phyloP scores from a whole-genome alignment of 2,113 vertebrate species.

The Chitala chitala region DNA sequence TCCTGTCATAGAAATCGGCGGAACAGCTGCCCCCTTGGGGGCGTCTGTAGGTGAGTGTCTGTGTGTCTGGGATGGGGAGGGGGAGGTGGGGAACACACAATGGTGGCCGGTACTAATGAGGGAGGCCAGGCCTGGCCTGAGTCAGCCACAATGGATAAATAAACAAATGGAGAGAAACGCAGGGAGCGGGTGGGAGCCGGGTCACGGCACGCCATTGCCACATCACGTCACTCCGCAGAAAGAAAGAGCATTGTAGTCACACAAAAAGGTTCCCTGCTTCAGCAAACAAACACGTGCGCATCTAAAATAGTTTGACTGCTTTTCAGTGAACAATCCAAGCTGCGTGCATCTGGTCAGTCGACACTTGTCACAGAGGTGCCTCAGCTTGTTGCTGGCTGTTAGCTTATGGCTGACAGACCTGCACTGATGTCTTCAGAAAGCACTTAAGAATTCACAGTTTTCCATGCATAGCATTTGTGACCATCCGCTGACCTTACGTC shows the following conservation, averaged over 20 bases:
- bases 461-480: no score
- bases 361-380: slow-evolving; percentile 14
- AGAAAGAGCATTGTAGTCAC: slow-evolving; percentile 28
- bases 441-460: no score
- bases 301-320: slow-evolving; percentile 19
- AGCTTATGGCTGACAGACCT: no score
- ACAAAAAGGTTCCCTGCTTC: slow-evolving; percentile 1
- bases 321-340: slow-evolving; percentile 12
- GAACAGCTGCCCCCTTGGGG: slow-evolving; percentile 38
- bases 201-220: slow-evolving; percentile 3
- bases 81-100: slow-evolving; percentile 32
- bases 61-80: neutral
- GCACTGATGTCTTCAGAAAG: no score
- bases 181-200: neutral
- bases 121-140: slow-evolving; percentile 5
- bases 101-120: slow-evolving; percentile 28
- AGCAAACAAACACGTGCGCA: slow-evolving; percentile 18
- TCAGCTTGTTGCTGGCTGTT: no score
- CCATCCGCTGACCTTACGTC: no score
- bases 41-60: slow-evolving; percentile 34
- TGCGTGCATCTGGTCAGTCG: neutral
- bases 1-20: slow-evolving; percentile 59
- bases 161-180: slow-evolving; percentile 13
- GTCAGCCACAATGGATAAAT: slow-evolving; percentile 25
- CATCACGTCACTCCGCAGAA: neutral